Conservation (phyloP, 2,113 vertebrate species). For the Mobula birostris region DNA sequence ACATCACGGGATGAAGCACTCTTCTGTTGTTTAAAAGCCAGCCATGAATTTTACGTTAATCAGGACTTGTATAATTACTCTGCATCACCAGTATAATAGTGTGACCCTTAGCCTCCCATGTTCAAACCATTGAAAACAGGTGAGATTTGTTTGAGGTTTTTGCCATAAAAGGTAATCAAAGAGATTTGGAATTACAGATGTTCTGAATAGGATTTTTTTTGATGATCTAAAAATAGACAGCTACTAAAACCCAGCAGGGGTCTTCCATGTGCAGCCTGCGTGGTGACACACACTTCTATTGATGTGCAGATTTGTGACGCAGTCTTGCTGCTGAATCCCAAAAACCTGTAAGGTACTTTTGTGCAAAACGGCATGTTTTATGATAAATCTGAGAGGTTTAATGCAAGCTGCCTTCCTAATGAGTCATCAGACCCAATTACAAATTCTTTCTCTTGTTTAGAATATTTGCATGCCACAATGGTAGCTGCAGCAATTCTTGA, state of each 20-base stretch:
- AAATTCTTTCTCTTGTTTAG: neutral
- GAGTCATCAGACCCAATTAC: neutral
- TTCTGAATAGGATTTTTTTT: neutral
- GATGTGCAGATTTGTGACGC: conserved; percentile 39
- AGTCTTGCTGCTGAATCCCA: neutral
- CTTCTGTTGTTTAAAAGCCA: neutral
- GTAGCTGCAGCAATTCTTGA: neutral
- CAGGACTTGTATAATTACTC: neutral
- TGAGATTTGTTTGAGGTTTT: neutral
- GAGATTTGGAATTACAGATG: neutral
- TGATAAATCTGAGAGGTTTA: neutral
- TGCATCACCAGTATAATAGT: neutral
- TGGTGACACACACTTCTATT: conserved; percentile 28
- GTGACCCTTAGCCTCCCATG: neutral
- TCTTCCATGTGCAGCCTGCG: conserved; percentile 13
- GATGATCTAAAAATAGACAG: conserved; percentile 24
- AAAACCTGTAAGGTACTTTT: neutral
- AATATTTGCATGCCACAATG: neutral
- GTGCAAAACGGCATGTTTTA: neutral
- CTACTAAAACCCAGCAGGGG: conserved; percentile 34
- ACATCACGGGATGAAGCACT: neutral
- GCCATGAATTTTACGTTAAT: neutral
- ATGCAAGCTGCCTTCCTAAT: too few species aligned
- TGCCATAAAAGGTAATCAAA: neutral
- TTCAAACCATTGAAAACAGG: neutral